Evolutionary conservation across 2,797 vertebrate species (phyloP), one percentile per base, ranked within the genome.

Genomic region (Strix occidentalis): DNA sequence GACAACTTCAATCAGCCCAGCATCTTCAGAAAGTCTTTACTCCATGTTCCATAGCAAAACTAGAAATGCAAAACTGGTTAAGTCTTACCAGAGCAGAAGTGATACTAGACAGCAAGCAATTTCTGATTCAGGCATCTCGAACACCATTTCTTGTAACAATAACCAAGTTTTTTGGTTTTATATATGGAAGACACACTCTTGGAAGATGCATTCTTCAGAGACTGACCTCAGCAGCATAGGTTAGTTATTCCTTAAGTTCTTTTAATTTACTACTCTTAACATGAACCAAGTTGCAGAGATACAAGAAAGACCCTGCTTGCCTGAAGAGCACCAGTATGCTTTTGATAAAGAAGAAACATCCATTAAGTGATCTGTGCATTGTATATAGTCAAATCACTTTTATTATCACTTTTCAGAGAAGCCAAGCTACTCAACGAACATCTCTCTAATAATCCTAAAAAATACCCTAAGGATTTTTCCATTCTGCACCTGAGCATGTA

Each of bases 401-500:
- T 56, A 72, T 82, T 69, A 41, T 28, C 31, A 25, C 84, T 93
- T 92, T 57, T 53, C 43, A 87, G 81, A 90, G 33, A 84, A 91
- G 33, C 41, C 61, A 85, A 87, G 66, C 75, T 68, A 76, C 88
- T 83, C 76, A 77, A 70, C 77, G 50, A 94, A 90, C 56, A 83
- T 46, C 29, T 70, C 79, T 57, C 28, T 60, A 46, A 75, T 90
- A 84, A 87, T 78, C 39, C 79, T 53, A 89, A 89, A 63, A 86
- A 74, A 57, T 26, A 75, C 85, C 74, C 16, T n/a, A 11, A 54
- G 41, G 71, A 95, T 77, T 60, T 96, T 87, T 75, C 45, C 17
- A 24, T 78, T 82, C 92, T 79, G 92, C 89, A 96, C 87, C 84
- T 65, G 84, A 96, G 75, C 39, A 45, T 53, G 51, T 65, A 56